Conservation (phyloP, 2,113 vertebrate genomes). For the Epinephelus moara region DNA sequence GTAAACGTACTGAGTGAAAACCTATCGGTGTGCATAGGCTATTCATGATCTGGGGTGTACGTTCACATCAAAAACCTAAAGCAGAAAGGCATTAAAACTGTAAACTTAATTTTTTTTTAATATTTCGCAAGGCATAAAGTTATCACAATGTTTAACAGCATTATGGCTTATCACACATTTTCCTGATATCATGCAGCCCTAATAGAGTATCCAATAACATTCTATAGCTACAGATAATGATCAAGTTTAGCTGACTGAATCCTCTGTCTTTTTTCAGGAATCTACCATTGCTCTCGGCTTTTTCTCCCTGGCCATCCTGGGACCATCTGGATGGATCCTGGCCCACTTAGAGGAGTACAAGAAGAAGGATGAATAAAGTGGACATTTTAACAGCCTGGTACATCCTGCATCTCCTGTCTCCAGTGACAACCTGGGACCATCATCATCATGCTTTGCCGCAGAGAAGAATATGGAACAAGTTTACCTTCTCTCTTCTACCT, state of each 20-base stretch:
- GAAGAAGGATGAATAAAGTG: slow-evolving; percentile 61
- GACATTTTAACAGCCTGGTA: slow-evolving; percentile 26
- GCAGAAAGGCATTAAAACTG: no score
- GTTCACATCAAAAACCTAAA: no score
- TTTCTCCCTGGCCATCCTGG: slow-evolving; percentile 74
- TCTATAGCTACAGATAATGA: no score
- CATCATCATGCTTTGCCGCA: not conserved
- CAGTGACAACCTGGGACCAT: slow-evolving; percentile 59
- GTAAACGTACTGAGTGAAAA: no score
- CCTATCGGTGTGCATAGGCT: no score
- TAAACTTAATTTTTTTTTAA: no score
- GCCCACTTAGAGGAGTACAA: slow-evolving; percentile 84
- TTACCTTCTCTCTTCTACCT: slow-evolving; percentile 57
- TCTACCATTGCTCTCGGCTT: slow-evolving; percentile 44
- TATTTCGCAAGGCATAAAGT: no score
- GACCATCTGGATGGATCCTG: slow-evolving; percentile 84
- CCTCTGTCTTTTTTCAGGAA: slow-evolving; percentile 70
- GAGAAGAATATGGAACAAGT: slow-evolving; percentile 25
- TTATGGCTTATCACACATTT: no score
- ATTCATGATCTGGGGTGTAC: no score
- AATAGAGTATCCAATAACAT: no score
- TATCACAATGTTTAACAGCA: no score
- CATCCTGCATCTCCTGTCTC: slow-evolving; percentile 16
- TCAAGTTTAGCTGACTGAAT: not conserved
- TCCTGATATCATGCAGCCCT: no score